Conservation (phyloP, 2,113 vertebrate species). For the Thinocorus orbignyianus region DNA sequence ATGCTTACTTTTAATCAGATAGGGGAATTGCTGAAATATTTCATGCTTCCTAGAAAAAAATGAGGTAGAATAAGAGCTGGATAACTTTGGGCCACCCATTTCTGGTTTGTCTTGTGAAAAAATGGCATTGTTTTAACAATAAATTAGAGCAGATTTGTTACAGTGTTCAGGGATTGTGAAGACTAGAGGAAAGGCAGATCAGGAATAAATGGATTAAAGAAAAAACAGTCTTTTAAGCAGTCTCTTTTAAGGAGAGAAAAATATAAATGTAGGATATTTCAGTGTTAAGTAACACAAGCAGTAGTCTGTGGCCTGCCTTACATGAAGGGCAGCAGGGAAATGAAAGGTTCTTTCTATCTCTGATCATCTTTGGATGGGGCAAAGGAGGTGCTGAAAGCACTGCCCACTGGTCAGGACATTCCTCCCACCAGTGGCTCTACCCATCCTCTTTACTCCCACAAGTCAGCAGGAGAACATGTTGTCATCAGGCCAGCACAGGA, state of each 20-base stretch:
- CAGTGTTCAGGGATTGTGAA: background rate
- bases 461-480: accelerated
- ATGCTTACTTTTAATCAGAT: background rate
- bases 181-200: background rate
- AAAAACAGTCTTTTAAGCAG: background rate
- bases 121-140: background rate
- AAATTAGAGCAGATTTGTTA: background rate
- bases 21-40: background rate
- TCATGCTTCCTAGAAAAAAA: background rate
- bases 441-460: background rate
- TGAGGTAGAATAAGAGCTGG: background rate
- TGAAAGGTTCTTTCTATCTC: background rate
- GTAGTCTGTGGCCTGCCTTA: background rate
- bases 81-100: background rate
- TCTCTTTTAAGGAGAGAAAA: background rate
- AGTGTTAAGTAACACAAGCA: background rate
- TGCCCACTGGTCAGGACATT: background rate
- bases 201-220: conserved; percentile 27
- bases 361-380: background rate
- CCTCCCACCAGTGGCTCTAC: background rate
- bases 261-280: background rate
- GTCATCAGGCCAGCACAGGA: background rate
- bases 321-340: background rate
- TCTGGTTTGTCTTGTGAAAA: background rate
- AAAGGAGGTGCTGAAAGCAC: background rate